Conservation (phyloP, 2,113 vertebrate genomes). For the Anhinga rufa region DNA sequence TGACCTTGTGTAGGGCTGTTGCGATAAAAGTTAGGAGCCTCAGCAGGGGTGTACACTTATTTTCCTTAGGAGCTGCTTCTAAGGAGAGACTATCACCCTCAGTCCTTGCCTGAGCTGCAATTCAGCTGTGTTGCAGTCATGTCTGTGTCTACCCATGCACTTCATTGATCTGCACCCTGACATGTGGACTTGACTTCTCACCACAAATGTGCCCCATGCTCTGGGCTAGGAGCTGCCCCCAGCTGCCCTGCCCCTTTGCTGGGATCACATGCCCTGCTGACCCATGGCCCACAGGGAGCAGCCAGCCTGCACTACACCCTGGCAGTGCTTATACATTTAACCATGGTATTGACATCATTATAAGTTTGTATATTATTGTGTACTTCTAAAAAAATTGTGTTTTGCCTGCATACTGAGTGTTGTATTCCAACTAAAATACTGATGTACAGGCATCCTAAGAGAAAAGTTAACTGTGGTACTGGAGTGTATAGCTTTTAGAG, state of each 20-base stretch:
- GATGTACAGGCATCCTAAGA: background rate
- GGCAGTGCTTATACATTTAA: background rate
- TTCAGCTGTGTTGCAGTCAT: background rate
- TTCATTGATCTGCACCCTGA: background rate
- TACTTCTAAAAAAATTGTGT: background rate
- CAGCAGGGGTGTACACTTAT: background rate
- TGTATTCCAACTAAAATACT: background rate
- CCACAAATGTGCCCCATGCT: background rate
- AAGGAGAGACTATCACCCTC: background rate
- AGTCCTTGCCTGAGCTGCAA: too few relatives aligned
- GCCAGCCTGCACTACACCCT: background rate
- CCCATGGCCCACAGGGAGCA: background rate
- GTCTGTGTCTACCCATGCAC: background rate
- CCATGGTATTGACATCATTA: background rate
- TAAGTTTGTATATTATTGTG: background rate
- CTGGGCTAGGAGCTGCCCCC: background rate
- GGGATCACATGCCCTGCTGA: background rate
- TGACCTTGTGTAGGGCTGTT: background rate
- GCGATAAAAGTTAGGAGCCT: background rate
- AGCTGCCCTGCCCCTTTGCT: background rate
- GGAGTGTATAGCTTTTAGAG: background rate
- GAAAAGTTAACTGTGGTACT: background rate
- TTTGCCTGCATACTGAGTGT: background rate
- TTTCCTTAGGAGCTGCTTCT: background rate
- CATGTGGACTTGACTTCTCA: background rate